Percentiles rank a stretch among this genome's conserved stretches.
These are phyloP conservation scores for Ptiloglossa arizonensis DNA, from an alignment of 1,140 invertebrate species.

Conservation along the genomic window DNA sequence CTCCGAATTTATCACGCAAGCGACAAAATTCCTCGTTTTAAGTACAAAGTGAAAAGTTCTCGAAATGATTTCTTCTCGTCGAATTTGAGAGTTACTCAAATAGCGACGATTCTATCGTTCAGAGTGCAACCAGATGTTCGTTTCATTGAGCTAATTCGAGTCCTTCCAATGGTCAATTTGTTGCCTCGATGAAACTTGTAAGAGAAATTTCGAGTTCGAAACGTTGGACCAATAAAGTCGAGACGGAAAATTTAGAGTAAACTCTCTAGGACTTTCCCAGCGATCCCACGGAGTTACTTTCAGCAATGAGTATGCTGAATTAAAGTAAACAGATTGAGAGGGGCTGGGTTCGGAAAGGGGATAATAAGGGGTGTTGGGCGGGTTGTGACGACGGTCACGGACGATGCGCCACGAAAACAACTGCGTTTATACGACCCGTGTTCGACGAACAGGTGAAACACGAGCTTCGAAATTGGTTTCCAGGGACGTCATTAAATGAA, in stretches of 20 bases:
- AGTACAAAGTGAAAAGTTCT: background rate
- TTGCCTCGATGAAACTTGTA: background rate
- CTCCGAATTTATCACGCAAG: background rate
- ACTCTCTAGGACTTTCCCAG: background rate
- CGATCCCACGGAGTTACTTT: background rate
- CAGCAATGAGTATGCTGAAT: background rate
- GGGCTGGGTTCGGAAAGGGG: background rate
- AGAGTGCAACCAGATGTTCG: too few relatives aligned
- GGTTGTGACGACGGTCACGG: background rate
- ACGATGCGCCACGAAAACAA: conserved; percentile 6
- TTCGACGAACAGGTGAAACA: background rate
- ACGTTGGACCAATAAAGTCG: background rate
- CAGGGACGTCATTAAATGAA: too few relatives aligned
- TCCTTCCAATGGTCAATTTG: too few relatives aligned
- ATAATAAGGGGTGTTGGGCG: background rate
- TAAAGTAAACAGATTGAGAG: background rate
- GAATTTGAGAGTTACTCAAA: background rate
- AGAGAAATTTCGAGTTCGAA: too few relatives aligned
- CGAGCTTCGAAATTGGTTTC: conserved; percentile 25
- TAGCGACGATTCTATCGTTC: background rate
- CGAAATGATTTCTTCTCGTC: background rate
- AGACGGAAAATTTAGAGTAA: too few relatives aligned
- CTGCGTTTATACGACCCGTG: background rate
- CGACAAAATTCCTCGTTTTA: conserved; percentile 2
- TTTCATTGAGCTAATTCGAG: background rate